Conservation (phyloP, 2,888 invertebrate species). For the Cyclophora punctaria region DNA sequence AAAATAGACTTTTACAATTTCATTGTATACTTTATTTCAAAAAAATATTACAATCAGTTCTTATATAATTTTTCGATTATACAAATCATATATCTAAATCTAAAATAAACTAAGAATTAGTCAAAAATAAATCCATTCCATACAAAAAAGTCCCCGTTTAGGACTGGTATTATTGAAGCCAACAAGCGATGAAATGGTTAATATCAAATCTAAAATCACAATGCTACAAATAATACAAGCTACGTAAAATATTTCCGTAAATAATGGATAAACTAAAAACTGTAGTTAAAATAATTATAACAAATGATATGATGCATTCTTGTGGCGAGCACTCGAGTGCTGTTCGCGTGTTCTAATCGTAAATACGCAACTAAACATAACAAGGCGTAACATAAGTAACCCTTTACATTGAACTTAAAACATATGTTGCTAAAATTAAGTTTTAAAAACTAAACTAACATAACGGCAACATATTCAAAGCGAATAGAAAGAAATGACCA, state of each 20-base stretch:
- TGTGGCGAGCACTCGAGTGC: conserved; percentile 59
- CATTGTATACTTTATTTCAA: too few relatives aligned
- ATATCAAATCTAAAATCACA: conserved; percentile 21
- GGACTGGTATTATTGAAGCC: conserved; percentile 33
- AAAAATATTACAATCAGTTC: conserved; percentile 14
- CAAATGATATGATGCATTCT: conserved; percentile 77
- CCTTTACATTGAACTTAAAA: conserved; percentile 1
- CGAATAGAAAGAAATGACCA: neutral
- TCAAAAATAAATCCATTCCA: conserved; percentile 46
- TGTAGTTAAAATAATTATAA: conserved; percentile 66
- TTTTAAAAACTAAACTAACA: too few relatives aligned
- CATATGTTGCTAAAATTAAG: neutral
- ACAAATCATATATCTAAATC: conserved; percentile 22
- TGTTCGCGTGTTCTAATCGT: conserved; percentile 33
- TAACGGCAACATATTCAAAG: neutral
- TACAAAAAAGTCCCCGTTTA: conserved; percentile 69
- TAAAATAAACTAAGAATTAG: conserved; percentile 20
- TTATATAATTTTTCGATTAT: conserved; percentile 10
- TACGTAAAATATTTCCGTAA: conserved; percentile 47
- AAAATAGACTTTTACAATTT: too few relatives aligned
- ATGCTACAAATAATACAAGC: conserved; percentile 31
- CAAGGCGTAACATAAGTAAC: conserved; percentile 2
- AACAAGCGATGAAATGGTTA: conserved; percentile 39
- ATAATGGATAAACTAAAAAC: conserved; percentile 53
- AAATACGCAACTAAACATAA: too few relatives aligned